These are phyloP conservation scores for Oncorhynchus mykiss DNA, from an alignment of 2,113 vertebrate genomes.

Conservation along the genomic window DNA sequence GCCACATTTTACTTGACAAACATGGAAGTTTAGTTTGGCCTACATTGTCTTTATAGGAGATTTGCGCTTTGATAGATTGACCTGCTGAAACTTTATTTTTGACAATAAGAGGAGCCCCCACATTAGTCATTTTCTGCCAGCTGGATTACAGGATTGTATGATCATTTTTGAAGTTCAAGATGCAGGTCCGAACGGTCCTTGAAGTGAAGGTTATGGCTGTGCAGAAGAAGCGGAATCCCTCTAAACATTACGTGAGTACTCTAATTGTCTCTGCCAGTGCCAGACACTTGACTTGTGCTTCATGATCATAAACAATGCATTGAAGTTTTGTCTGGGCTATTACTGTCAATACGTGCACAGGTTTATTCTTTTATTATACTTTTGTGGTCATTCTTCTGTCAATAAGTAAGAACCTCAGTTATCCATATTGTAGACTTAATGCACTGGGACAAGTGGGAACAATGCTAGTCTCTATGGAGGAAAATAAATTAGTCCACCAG, in stretches of 20 bases:
- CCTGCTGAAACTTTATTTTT: too few species aligned
- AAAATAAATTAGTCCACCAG: slow-evolving; percentile 51
- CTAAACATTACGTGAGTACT: slow-evolving; percentile 91
- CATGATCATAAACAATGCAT: background rate
- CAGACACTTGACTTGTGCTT: background rate
- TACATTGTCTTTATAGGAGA: too few species aligned
- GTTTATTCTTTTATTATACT: background rate
- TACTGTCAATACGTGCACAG: background rate
- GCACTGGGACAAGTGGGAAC: background rate
- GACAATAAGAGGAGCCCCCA: too few species aligned
- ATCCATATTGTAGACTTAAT: background rate
- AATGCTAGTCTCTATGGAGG: slow-evolving; percentile 31
- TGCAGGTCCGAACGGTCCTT: slow-evolving; percentile 84
- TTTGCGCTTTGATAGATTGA: too few species aligned
- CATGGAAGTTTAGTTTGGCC: too few species aligned
- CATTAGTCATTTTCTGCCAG: too few species aligned
- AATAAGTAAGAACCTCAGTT: background rate
- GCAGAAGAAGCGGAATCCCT: slow-evolving; percentile 91
- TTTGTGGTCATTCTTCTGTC: background rate
- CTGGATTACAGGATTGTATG: background rate
- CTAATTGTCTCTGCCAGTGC: background rate
- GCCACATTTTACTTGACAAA: too few species aligned
- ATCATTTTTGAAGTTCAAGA: slow-evolving; percentile 36
- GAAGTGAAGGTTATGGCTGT: slow-evolving; percentile 91
- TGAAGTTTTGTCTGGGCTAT: background rate